Percentiles rank a stretch among this genome's conserved stretches.
Evolutionary conservation across 2,888 invertebrate species (phyloP).

Genomic region (Parochlus steinenii): DNA sequence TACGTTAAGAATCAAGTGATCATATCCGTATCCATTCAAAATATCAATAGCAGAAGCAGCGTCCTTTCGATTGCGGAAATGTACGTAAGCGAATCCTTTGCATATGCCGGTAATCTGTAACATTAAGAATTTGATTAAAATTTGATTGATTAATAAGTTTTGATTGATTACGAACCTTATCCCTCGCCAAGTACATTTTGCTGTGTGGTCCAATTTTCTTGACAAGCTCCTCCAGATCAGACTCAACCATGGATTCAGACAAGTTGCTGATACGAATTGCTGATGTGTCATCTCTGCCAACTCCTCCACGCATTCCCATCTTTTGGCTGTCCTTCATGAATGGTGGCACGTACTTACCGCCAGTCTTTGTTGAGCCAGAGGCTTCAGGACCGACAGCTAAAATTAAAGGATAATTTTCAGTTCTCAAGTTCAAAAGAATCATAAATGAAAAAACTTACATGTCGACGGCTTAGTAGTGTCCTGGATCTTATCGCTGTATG

Average conservation of each 20-base stretch:
- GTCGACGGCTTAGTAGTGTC: conserved; percentile 37
- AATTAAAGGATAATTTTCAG: conserved; percentile 1
- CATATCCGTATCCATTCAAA: conserved; percentile 88
- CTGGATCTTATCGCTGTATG: conserved; percentile 46
- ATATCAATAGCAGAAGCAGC: conserved; percentile 81
- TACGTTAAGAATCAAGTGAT: conserved; percentile 95
- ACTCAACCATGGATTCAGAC: conserved; percentile 88
- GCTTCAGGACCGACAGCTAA: conserved; percentile 12
- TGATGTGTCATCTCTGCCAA: conserved; percentile 61
- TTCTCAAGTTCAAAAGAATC: conserved; percentile 3
- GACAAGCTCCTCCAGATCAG: conserved; percentile 90
- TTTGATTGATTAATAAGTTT: too few relatives aligned
- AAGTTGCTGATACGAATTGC: conserved; percentile 96
- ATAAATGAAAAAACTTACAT: conserved; percentile 22
- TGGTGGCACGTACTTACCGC: conserved; percentile 78
- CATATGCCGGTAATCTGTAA: conserved; percentile 57
- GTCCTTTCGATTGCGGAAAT: conserved; percentile 80
- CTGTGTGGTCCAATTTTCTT: conserved; percentile 84
- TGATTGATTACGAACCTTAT: conserved; percentile 37
- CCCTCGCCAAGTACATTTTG: conserved; percentile 91
- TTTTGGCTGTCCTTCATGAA: conserved; percentile 73
- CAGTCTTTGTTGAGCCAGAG: conserved; percentile 20
- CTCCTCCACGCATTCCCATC: conserved; percentile 45
- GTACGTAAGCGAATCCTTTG: conserved; percentile 97
- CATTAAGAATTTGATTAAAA: too few relatives aligned